Base-by-base conservation (phyloP, 2,113 vertebrate species). In the Galemys pyrenaicus region DNA sequence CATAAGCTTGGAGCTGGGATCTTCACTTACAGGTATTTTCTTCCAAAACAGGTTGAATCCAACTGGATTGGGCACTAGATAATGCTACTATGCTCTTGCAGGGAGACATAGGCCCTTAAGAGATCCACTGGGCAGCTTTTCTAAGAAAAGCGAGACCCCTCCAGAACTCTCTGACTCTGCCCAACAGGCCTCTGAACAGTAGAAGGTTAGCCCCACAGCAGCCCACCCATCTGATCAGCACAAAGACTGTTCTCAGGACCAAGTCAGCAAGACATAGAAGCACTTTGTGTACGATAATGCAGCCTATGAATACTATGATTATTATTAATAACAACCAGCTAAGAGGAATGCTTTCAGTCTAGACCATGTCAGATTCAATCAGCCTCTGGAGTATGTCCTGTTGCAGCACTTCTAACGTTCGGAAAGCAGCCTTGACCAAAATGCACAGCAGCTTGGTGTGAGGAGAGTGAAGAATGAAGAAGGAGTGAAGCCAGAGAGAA, bases 21-120 rank as follows among this genome's bases (percentile, higher is more conserved):
- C 75, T 89, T 95, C 81, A n/a, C 74, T 91, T 91, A 87, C 3
- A 6, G 84, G 82, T 67, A 93, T 96, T 96, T 95, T 94, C 65
- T 92, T 81, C 80, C 70, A 84, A 91, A 94, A 87, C 22, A 80
- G 87, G 84, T 51, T 75, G 71, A 39, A 44, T 81, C 79, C 94
- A 95, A 87, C 62, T 94, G 67, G 70, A 94, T 81, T 51, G 87
- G 80, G 77, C 24, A 56, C 44, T 96, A 15, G 0, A 32, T 54
- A 84, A 44, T 83, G 75, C 87, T 87, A 64, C 93, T 65, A 62
- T 15, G 54, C 41, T 92, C 89, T 46, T 13, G 26, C 71, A 60
- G 68, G 39, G 87, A 62, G 64, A 35, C 44, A 19, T 13, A 2
- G 24, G 44, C 56, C 84, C 83, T 78, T 0, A 44, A 86, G 85